A percentile compares a stretch with the other conserved stretches of the same genome.
These are phyloP conservation scores for Synaphobranchus kaupii DNA, from an alignment of 2,797 vertebrate genomes.

Conservation along the genomic window DNA sequence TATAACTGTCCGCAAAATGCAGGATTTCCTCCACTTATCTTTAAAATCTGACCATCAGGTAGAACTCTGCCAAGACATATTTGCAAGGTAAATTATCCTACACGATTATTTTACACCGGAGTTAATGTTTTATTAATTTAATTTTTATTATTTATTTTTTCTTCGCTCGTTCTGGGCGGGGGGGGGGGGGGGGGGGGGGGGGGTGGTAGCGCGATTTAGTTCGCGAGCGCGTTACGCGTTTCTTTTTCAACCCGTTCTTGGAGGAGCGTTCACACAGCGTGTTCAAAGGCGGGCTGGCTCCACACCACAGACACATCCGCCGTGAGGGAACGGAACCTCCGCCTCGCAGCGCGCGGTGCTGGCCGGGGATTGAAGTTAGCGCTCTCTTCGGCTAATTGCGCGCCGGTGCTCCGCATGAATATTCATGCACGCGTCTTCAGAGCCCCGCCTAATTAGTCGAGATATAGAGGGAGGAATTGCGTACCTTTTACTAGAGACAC, in stretches of 20 bases:
- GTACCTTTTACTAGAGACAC: conserved; percentile 78
- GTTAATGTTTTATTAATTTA: conserved; percentile 44
- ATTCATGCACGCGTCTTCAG: conserved; percentile 78
- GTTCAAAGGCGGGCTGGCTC: conserved; percentile 66
- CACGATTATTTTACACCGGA: conserved; percentile 25
- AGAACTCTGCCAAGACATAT: conserved; percentile 19
- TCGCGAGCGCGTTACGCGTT: conserved; percentile 58
- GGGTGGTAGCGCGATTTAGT: conserved; percentile 56
- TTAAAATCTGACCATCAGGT: conserved; percentile 19
- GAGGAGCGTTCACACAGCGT: conserved; percentile 60
- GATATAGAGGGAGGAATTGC: conserved; percentile 77
- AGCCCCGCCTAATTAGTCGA: conserved; percentile 81
- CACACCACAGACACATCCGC: conserved; percentile 62
- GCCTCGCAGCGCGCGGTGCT: conserved; percentile 59
- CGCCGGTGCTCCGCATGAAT: conserved; percentile 76
- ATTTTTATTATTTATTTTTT: conserved; percentile 47
- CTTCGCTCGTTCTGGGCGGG: conserved; percentile 59
- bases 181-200: conserved; percentile 52
- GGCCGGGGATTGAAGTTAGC: conserved; percentile 79
- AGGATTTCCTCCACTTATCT: not conserved
- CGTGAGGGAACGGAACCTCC: conserved; percentile 58
- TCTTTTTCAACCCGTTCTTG: conserved; percentile 53
- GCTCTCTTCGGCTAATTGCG: conserved; percentile 79
- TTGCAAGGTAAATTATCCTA: conserved; percentile 31
- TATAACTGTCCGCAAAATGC: not conserved